Evolutionary conservation across 2,888 invertebrate genomes (phyloP), one percentile per base, ranked within the genome.

Genomic region (Caradrina kadenii): DNA sequence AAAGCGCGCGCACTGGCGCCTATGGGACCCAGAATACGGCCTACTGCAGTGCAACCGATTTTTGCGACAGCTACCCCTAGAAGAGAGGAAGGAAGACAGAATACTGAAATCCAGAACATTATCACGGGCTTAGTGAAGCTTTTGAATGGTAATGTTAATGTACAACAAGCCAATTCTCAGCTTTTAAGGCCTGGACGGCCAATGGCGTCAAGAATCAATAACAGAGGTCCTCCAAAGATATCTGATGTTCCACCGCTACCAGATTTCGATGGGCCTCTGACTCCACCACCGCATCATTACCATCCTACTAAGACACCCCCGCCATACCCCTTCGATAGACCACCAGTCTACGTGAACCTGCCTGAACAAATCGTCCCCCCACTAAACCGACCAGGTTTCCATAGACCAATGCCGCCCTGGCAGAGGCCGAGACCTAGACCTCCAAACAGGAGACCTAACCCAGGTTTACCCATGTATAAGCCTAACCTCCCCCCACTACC

Each of bases 71-170:
- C 88, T 74, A 93, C 90, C 92, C 95, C 85, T 94, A 96, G 89
- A 49, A 73, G 59, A 3, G 93, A 95, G 17, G 92, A 93, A 22
- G 93, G 93, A 0, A 84, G 96, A 68, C 96, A 96, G 80, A 95
- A 95, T 58, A 92, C 93, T 0, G 98, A 98, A 88, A 98, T 99
- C 69, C 98, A 98, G 90, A 98, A 99, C 86, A 98, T 99, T 42
- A 98, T 99, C 48, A 98, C 98, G 2, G 98, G 98, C 11, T 97
- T 99, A 60, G 98, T 98, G 0, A 98, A 98, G 89, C 91, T 99
- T 15, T 93, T 99, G 1, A 98, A 99, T 79, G 98, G 98, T 0
- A 98, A 98, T 85, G 98, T 98, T 0, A 98, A 98, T 85, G 98
- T 98, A 0, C 98, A 97, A 89, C 98, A 97, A 89, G 97, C 97